A percentile compares a stretch with the other conserved stretches of the same genome.
Evolutionary conservation across 2,113 vertebrate genomes (phyloP).

Genomic region (Alouatta palliata): DNA sequence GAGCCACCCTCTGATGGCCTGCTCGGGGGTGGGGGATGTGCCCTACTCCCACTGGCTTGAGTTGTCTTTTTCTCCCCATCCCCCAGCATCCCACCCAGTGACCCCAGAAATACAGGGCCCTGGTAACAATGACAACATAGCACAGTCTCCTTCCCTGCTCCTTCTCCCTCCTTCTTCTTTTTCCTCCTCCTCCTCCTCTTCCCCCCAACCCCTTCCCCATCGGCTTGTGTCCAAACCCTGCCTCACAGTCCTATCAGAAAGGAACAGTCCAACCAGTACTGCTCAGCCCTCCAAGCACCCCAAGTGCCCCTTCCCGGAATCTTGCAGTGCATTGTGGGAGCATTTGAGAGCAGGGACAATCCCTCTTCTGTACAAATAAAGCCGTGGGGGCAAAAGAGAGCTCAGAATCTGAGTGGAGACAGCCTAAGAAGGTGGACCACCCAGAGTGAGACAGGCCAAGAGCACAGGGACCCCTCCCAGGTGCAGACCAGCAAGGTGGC

Average conservation of each 20-base stretch:
- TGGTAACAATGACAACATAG: conserved; percentile 81
- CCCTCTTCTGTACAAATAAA: conserved; percentile 12
- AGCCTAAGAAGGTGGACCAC: background rate
- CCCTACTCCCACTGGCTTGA: conserved; percentile 86
- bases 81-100: conserved; percentile 42
- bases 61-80: conserved; percentile 81
- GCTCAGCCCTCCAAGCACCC: conserved; percentile 69
- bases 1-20: conserved; percentile 31
- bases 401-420: background rate
- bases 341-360: background rate
- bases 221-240: conserved; percentile 91
- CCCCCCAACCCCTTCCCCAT: conserved; percentile 81
- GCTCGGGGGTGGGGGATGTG: background rate
- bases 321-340: conserved; percentile 91
- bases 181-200: conserved; percentile 76
- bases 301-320: conserved; percentile 22
- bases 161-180: conserved; percentile 79
- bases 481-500: background rate
- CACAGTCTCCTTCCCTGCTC: conserved; percentile 78
- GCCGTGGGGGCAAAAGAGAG: background rate
- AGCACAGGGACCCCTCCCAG: background rate
- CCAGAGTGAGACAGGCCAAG: background rate
- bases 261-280: conserved; percentile 94
- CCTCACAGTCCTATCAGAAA: conserved; percentile 86
- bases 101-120: conserved; percentile 84